Percentiles rank a stretch among this genome's conserved stretches.
These are phyloP conservation scores for Aethes cnicana DNA, from an alignment of 2,888 invertebrate genomes.

Conservation along the genomic window DNA sequence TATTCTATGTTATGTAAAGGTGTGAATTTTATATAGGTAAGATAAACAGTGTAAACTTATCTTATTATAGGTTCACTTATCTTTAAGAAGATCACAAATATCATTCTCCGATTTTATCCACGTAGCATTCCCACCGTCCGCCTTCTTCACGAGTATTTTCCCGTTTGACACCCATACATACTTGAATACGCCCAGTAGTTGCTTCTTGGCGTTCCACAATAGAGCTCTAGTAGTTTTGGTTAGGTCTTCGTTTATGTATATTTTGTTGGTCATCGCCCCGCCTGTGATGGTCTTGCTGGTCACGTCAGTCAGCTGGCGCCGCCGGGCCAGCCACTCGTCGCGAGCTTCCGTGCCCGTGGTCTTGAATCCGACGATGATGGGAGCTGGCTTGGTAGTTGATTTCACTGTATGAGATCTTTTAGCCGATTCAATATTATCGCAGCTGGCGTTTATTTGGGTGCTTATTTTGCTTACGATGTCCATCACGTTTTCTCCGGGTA, in stretches of 20 bases:
- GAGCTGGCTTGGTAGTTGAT: neutral
- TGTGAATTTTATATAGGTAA: no score
- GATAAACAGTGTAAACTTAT: no score
- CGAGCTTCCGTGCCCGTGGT: neutral
- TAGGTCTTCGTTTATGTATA: neutral
- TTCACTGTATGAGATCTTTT: neutral
- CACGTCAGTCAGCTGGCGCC: neutral
- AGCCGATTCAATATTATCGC: slow-evolving; percentile 2
- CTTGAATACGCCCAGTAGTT: neutral
- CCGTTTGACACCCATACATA: no score
- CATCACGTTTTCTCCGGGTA: no score
- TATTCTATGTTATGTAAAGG: no score
- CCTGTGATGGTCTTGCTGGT: neutral
- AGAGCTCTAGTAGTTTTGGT: neutral
- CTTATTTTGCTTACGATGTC: slow-evolving; percentile 10
- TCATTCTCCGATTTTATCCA: no score
- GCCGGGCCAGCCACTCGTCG: neutral
- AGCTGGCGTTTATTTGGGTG: neutral
- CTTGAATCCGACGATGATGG: neutral
- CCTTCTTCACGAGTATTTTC: no score
- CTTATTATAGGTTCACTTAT: no score
- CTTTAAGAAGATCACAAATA: no score
- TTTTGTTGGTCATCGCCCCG: neutral
- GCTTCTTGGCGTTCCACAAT: neutral
- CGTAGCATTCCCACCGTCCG: no score